Base-by-base conservation (phyloP, 2,113 vertebrate species). In the Bubalus kerabau region DNA sequence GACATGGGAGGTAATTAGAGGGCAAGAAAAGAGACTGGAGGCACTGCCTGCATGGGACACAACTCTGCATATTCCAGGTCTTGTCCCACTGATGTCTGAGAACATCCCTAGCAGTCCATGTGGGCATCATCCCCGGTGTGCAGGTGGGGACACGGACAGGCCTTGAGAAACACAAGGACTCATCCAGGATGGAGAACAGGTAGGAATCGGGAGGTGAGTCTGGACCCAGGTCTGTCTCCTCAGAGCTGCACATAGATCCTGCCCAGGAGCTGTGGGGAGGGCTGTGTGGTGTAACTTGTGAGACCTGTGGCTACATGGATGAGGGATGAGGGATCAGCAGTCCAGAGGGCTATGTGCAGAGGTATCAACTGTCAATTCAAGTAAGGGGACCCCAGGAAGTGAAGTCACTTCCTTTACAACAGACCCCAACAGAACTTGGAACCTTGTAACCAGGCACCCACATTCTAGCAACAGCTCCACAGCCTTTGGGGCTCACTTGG, bases 281-380 rank as follows among this genome's bases (percentile, higher is more conserved):
- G 12, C 3, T 10, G 7, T 62, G 60, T 4, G 64, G 23, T 32
- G 3, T 11, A 28, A 36, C 4, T 40, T 1, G 23, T 1, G 17
- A 57, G 60, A 16, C 1, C 32, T 3, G 8, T 26, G 7, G 2
- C 56, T 48, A 16, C 32, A 1, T 32, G 83, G 43, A 10, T 32
- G 11, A 36, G 32, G 26, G 16, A 9, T 36, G 57, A 60, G 43
- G 3, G 3, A 23, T 36, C 43, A 21, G 24, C 19, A n/a, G 26
- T 28, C 17, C 48, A 28, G 14, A 82, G 43, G 76, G 46, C 43
- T 43, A 2, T 32, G 19, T 21, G 24, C 2, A 32, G 8, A 17
- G 21, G 3, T 24, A 19, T 48, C 32, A n/a, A 32, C 62, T 59
- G 21, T 90, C 54, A 19, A 4, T 43, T 15, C 36, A 46, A 23